A percentile compares a stretch with the other conserved stretches of the same genome.
phyloP scores from a whole-genome alignment of 2,888 invertebrate species.

The Nebria salina region DNA sequence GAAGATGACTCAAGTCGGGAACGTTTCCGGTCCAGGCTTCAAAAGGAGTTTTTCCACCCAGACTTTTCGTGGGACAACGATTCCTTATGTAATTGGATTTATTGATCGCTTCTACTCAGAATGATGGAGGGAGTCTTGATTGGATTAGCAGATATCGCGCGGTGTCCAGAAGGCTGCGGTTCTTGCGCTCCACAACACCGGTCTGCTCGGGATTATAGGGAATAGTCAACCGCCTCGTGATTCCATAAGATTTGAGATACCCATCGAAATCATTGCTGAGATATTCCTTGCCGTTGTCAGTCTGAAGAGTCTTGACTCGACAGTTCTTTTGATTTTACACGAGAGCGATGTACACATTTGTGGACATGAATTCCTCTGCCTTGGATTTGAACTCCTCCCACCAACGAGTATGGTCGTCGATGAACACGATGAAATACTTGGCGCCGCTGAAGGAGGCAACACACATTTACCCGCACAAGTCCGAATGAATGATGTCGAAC shows the following conservation, averaged over 20 bases:
- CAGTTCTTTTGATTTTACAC: conserved; percentile 37
- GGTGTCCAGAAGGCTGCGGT: too few relatives aligned
- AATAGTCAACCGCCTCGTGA: conserved; percentile 34
- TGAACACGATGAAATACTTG: conserved; percentile 50
- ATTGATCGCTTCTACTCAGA: conserved; percentile 57
- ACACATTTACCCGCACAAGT: conserved; percentile 51
- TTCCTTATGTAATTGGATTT: conserved; percentile 55
- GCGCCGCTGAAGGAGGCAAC: conserved; percentile 48
- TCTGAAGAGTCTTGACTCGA: conserved; percentile 46
- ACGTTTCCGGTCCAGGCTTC: conserved; percentile 27
- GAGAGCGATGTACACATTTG: conserved; percentile 31
- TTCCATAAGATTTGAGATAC: conserved; percentile 46
- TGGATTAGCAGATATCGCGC: conserved; percentile 52
- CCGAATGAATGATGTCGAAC: conserved; percentile 50
- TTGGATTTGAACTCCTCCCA: conserved; percentile 27
- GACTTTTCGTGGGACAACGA: too few relatives aligned
- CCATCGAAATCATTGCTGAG: conserved; percentile 42
- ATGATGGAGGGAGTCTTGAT: conserved; percentile 49
- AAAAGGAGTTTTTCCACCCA: conserved; percentile 44
- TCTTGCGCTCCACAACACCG: conserved; percentile 35
- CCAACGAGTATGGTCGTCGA: conserved; percentile 49
- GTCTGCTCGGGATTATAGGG: conserved; percentile 45
- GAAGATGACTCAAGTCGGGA: background rate
- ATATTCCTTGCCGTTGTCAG: conserved; percentile 48
- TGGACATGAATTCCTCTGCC: conserved; percentile 20